These are phyloP conservation scores for Neodiprion pinetum DNA, from an alignment of 1,140 invertebrate genomes.

Conservation along the genomic window DNA sequence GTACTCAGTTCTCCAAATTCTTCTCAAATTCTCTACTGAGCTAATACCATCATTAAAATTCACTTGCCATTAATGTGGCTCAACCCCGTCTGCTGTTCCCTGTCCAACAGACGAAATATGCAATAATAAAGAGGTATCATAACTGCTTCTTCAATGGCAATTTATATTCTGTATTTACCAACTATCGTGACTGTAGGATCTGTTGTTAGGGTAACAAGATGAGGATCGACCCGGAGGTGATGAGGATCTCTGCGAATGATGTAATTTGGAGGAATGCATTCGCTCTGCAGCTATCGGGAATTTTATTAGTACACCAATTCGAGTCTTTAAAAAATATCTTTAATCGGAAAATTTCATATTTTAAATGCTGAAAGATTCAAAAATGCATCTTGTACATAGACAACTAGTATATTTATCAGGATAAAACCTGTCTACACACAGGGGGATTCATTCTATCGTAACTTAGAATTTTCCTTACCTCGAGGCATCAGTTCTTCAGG, in stretches of 20 bases:
- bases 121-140: neutral
- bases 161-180: neutral
- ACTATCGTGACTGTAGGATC: neutral
- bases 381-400: too few species aligned
- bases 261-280: neutral
- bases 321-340: too few species aligned
- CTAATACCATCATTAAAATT: neutral
- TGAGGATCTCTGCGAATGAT: neutral
- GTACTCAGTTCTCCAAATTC: neutral
- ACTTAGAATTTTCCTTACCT: neutral
- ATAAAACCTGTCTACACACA: too few species aligned
- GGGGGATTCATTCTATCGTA: too few species aligned
- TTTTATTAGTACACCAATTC: neutral
- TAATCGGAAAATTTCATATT: too few species aligned
- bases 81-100: neutral
- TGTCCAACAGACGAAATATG: neutral
- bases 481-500: slow-evolving; percentile 4
- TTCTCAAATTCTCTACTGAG: neutral
- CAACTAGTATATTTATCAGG: too few species aligned
- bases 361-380: too few species aligned
- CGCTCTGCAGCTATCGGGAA: neutral
- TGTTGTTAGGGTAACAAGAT: neutral
- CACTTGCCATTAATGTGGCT: neutral
- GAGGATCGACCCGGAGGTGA: neutral
- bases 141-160: neutral